Base-by-base conservation (phyloP, 2,888 invertebrate genomes). In the Amiota communis region DNA sequence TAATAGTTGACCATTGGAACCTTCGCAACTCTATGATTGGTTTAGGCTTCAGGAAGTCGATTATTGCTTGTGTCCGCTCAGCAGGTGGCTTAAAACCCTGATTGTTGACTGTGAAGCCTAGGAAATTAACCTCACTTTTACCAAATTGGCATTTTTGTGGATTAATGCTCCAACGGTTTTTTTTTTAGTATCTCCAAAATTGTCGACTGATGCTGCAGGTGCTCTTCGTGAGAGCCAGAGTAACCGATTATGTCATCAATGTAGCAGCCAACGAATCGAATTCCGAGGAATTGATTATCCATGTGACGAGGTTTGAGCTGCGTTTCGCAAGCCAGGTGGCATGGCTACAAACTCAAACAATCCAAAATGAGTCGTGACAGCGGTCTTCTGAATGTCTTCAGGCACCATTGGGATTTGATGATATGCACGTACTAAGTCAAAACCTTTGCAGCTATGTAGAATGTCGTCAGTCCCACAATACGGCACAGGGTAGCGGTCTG, bases 71-170 rank as follows among this genome's bases (percentile, higher is more conserved):
- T 51, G 6, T n/a, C 53, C 53, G 12, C 6, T 51, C 53, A 36
- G 36, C 36, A 2, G 36, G 36, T 6, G 2, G 6, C 8, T 36
- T 6, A 6, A 36, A 36, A 36, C 12, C 53, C 53, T 51, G 53
- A 51, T 51, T 51, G 53, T 51, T 51, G n/a, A 51, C 53, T 51
- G 53, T 51, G 53, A 11, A 51, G 53, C 53, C 74, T 71, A 73
- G 72, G 49, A 74, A 36, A 63, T 63, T 4, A n/a, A 51, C 53
- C 53, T 11, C 12, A 51, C 12, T 51, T 51, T 51, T 51, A 51
- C 53, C 53, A 51, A 51, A 51, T 8, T 51, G 53, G 8, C 53
- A 51, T 51, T 51, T 51, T 51, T 51, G 53, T 4, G 53, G 53
- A 12, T 51, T 51, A 51, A 51, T 51, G 53, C n/a, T n/a, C 4